Conservation (phyloP, 2,888 invertebrate genomes). For the Drosophila paucipuncta region DNA sequence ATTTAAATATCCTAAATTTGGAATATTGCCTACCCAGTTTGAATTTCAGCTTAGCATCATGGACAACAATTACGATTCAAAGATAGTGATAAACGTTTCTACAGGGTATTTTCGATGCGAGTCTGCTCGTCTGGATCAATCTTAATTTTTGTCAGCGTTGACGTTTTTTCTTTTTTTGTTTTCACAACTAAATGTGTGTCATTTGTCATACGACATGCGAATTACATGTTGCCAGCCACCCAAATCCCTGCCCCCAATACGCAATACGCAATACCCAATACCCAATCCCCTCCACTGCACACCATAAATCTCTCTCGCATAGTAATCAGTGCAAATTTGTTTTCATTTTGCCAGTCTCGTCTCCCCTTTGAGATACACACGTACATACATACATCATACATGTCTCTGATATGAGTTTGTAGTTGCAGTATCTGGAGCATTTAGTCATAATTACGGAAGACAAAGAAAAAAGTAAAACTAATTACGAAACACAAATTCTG, state of each 20-base stretch:
- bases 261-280: not conserved
- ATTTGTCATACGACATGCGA: slow-evolving; percentile 52
- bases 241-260: not conserved
- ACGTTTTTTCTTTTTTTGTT: slow-evolving; percentile 34
- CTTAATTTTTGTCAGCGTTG: slow-evolving; percentile 32
- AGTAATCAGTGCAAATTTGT: slow-evolving; percentile 56
- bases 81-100: not conserved
- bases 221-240: slow-evolving; percentile 29
- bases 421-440: slow-evolving; percentile 5
- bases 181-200: slow-evolving; percentile 38
- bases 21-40: not conserved
- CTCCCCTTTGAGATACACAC: slow-evolving; percentile 5
- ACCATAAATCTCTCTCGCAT: slow-evolving; percentile 19
- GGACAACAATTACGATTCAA: not conserved
- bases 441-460: slow-evolving; percentile 26
- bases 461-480: not conserved
- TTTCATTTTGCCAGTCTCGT: slow-evolving; percentile 39
- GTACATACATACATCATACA: not conserved
- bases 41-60: not conserved
- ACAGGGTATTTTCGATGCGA: not conserved
- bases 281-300: not conserved
- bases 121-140: not conserved
- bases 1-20: not conserved
- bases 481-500: slow-evolving; percentile 4
- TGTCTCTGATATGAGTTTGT: not conserved